phyloP scores from a whole-genome alignment of 2,113 vertebrate genomes.

The Periophthalmodon schlosseri region DNA sequence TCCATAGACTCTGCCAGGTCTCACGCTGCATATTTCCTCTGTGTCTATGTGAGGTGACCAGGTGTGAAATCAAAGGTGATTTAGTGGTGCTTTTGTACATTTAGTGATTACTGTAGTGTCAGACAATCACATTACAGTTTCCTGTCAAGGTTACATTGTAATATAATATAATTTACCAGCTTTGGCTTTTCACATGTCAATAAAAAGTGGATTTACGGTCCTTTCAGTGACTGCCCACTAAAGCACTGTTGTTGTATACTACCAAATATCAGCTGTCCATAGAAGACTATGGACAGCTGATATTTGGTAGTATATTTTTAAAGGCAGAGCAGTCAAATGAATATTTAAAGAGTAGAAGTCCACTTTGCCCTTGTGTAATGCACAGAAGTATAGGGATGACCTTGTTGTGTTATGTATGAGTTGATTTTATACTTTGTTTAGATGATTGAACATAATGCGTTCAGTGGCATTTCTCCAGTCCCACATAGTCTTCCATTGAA shows the following conservation, averaged over 20 bases:
- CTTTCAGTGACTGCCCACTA: constrained; percentile 14
- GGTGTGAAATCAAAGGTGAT: background rate
- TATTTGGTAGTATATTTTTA: background rate
- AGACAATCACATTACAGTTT: background rate
- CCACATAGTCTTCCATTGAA: background rate
- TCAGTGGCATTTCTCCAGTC: background rate
- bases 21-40: background rate
- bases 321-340: too few relatives aligned
- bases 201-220: constrained; percentile 24
- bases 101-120: background rate
- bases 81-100: background rate
- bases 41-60: constrained; percentile 11
- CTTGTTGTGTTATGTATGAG: background rate
- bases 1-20: background rate
- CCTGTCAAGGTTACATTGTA: constrained; percentile 1
- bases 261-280: too few relatives aligned
- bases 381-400: background rate
- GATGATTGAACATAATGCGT: background rate
- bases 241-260: constrained; percentile 4
- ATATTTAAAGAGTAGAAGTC: background rate
- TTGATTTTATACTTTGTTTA: background rate
- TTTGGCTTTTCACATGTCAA: constrained; percentile 20
- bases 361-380: background rate
- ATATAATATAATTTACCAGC: background rate
- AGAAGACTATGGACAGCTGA: constrained; percentile 13